phyloP scores from a whole-genome alignment of 2,888 invertebrate species.

The Heteropelma amictum region DNA sequence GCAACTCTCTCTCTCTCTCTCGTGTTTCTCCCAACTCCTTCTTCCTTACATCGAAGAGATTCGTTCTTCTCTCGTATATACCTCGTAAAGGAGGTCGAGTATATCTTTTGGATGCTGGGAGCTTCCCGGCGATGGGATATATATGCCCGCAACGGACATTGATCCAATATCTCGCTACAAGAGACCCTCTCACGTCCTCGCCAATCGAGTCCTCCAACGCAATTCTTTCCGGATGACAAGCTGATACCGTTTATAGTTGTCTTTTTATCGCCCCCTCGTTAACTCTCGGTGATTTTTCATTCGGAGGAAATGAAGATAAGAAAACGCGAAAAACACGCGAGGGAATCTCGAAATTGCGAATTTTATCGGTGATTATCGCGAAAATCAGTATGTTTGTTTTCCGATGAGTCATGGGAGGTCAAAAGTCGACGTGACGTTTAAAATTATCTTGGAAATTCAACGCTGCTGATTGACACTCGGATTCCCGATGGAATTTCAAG shows the following conservation, averaged over 20 bases:
- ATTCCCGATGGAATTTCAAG: too few relatives aligned
- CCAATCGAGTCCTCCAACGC: not conserved
- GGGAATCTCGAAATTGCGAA: too few relatives aligned
- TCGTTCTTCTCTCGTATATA: conserved; percentile 52
- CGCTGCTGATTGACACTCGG: too few relatives aligned
- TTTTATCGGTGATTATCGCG: too few relatives aligned
- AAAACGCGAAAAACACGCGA: not conserved
- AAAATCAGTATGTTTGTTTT: too few relatives aligned
- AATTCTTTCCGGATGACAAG: too few relatives aligned
- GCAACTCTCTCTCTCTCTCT: conserved; percentile 25
- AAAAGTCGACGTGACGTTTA: not conserved
- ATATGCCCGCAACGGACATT: conserved; percentile 63
- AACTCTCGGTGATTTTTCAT: not conserved
- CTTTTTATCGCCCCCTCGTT: not conserved
- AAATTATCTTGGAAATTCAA: too few relatives aligned
- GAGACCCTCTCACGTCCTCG: not conserved
- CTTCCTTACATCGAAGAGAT: conserved; percentile 13
- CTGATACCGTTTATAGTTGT: conserved; percentile 10
- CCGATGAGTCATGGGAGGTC: not conserved
- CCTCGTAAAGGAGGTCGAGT: conserved; percentile 69
- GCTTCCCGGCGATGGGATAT: conserved; percentile 41
- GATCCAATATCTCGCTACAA: conserved; percentile 66
- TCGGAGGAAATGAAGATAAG: not conserved
- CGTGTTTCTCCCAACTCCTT: conserved; percentile 23
- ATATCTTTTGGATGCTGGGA: conserved; percentile 65